phyloP scores from a whole-genome alignment of 2,113 vertebrate genomes.

The Scartelaos histophorus region DNA sequence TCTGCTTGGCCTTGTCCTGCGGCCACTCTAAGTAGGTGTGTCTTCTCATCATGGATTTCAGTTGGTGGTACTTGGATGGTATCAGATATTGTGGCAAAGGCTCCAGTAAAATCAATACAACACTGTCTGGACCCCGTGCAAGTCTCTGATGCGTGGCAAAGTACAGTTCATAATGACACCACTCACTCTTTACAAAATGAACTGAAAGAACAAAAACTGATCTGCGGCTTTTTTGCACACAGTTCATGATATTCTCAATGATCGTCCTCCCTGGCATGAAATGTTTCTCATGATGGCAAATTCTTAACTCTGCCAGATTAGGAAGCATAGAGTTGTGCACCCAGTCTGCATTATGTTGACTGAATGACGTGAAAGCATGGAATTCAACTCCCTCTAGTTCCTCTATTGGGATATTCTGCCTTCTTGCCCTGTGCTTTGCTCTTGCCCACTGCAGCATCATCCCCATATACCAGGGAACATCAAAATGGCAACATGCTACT shows the following conservation, averaged over 20 bases:
- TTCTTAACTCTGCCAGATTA: constrained; percentile 73
- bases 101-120: constrained; percentile 88
- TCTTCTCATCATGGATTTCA: constrained; percentile 84
- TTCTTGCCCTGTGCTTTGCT: constrained; percentile 77
- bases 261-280: constrained; percentile 87
- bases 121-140: constrained; percentile 69
- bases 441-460: constrained; percentile 89
- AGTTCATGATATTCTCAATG: constrained; percentile 87
- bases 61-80: constrained; percentile 85
- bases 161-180: constrained; percentile 95
- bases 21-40: constrained; percentile 91
- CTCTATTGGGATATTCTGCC: constrained; percentile 21
- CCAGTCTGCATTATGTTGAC: constrained; percentile 82
- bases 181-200: constrained; percentile 91
- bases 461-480: constrained; percentile 84
- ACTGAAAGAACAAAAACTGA: constrained; percentile 88
- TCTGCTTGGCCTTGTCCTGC: constrained; percentile 81
- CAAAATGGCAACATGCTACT: constrained; percentile 77
- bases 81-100: constrained; percentile 83
- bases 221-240: constrained; percentile 87
- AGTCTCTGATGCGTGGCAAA: constrained; percentile 87
- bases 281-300: constrained; percentile 87
- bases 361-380: constrained; percentile 91
- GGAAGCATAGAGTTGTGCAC: constrained; percentile 81
- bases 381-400: constrained; percentile 70